Base-by-base conservation (phyloP, 1,140 invertebrate species). In the Drosophila ananassae region DNA sequence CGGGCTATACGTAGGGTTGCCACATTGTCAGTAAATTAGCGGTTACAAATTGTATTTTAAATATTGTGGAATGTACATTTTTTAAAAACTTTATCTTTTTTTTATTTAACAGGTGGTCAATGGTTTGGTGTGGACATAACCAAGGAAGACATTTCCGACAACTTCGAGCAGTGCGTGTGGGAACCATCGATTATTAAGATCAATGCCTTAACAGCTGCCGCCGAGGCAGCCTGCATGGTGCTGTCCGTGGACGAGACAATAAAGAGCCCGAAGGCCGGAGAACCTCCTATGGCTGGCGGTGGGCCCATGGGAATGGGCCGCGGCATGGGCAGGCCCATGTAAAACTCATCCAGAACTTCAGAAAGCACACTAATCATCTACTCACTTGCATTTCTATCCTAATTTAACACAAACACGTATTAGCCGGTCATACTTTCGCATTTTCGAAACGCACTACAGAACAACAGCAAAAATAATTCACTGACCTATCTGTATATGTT, bases 221-320 rank as follows among this genome's bases (percentile, higher is more conserved):
- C 96, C 47, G 99, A 99, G 93, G 99, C 99, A 3, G 96, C 98
- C 22, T 98, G 97, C 92, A 94, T 99, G 32, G 97, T 99, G 80
- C 93, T 99, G 0, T 99, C 98, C 0, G 97, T 99, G 1, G 99
- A 99, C 91, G 98, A 99, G 92, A 99, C 98, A 0, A 98, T 99
- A 74, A 98, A 98, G 92, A 98, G 96, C 91, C 96, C 97, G 3
- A 96, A 95, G 84, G 95, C 95, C 39, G 93, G 92, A 12, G 92
- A 93, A 51, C 93, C 93, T 9, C 93, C 93, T n/a, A 93, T 92
- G 48, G 93, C 92, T 17, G 94, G 93, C 21, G 93, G 92, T 37
- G 93, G 92, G 9, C 41, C 41, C 10, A 92, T 89, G 73, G 92
- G 90, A 52, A 91, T 90, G 66, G 95, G 95, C 22, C 93, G 95